These are phyloP conservation scores for Sebastes itinus DNA, from an alignment of 2,797 vertebrate species.

Conservation along the genomic window DNA sequence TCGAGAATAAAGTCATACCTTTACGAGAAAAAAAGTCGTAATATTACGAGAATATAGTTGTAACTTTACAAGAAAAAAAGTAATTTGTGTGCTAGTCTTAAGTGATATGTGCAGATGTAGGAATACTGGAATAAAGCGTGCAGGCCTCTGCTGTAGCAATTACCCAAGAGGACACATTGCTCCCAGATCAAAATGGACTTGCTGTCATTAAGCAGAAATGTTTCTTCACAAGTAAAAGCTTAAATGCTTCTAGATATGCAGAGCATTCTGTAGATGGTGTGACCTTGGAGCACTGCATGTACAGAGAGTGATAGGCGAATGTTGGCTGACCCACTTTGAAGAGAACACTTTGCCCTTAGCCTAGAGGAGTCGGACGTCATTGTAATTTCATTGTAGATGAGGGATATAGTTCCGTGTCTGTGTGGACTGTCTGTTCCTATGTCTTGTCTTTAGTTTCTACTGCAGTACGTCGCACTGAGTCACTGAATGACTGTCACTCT, in stretches of 20 bases:
- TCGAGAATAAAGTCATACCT: no score
- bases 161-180: neutral
- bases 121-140: neutral
- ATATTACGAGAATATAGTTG: no score
- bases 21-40: no score
- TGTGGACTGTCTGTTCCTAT: neutral
- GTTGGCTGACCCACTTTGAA: conserved; percentile 74
- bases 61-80: no score
- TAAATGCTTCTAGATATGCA: conserved; percentile 21
- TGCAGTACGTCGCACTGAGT: neutral
- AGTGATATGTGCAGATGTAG: neutral
- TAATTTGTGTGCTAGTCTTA: neutral
- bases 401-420: conserved; percentile 28
- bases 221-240: conserved; percentile 2
- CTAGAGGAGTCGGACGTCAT: conserved; percentile 43
- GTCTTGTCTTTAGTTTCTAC: conserved; percentile 3
- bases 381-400: conserved; percentile 43
- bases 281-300: conserved; percentile 70
- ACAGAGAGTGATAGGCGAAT: conserved; percentile 59
- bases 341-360: conserved; percentile 63
- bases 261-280: conserved; percentile 38
- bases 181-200: neutral
- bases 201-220: neutral
- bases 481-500: neutral
- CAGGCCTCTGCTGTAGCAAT: neutral